Percentiles rank a stretch among this genome's conserved stretches.
Conservation (phyloP, 2,888 invertebrate genomes). For the Drosophila seclusa region DNA sequence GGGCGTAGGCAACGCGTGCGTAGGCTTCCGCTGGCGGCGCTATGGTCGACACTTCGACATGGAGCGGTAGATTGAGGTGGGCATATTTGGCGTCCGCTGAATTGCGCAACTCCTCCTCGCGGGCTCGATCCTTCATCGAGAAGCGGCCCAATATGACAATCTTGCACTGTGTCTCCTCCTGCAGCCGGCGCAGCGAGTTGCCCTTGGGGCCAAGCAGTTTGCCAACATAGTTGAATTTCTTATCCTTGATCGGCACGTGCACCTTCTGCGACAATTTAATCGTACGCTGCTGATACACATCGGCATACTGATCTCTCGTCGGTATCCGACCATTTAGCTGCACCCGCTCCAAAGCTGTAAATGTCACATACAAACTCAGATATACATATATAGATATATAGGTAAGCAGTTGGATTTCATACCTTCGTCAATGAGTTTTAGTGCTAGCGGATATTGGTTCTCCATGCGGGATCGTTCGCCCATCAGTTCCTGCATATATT, state of each 20-base stretch:
- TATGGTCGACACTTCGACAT: slow-evolving; percentile 94
- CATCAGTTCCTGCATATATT: slow-evolving; percentile 83
- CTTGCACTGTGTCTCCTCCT: slow-evolving; percentile 97
- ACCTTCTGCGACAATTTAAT: slow-evolving; percentile 84
- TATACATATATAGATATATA: slow-evolving; percentile 30
- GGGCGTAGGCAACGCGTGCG: slow-evolving; percentile 93
- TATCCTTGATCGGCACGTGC: slow-evolving; percentile 85
- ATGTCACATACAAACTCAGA: slow-evolving; percentile 5
- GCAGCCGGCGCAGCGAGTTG: slow-evolving; percentile 95
- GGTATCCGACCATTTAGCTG: slow-evolving; percentile 89
- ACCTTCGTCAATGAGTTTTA: slow-evolving; percentile 84
- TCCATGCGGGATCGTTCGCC: slow-evolving; percentile 83
- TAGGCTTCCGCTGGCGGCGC: slow-evolving; percentile 95
- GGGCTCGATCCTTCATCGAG: slow-evolving; percentile 95
- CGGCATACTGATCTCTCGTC: slow-evolving; percentile 89
- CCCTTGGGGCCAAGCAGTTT: slow-evolving; percentile 97
- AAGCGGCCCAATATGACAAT: slow-evolving; percentile 97
- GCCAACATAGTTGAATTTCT: slow-evolving; percentile 96
- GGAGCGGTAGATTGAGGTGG: slow-evolving; percentile 94
- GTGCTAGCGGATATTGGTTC: slow-evolving; percentile 83
- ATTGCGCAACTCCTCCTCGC: slow-evolving; percentile 92
- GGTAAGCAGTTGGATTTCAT: slow-evolving; percentile 32
- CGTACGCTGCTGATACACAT: slow-evolving; percentile 89
- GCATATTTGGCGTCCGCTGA: slow-evolving; percentile 95
- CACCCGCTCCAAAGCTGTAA: slow-evolving; percentile 90